These are phyloP conservation scores for Lota lota DNA, from an alignment of 2,113 vertebrate genomes.

Conservation along the genomic window DNA sequence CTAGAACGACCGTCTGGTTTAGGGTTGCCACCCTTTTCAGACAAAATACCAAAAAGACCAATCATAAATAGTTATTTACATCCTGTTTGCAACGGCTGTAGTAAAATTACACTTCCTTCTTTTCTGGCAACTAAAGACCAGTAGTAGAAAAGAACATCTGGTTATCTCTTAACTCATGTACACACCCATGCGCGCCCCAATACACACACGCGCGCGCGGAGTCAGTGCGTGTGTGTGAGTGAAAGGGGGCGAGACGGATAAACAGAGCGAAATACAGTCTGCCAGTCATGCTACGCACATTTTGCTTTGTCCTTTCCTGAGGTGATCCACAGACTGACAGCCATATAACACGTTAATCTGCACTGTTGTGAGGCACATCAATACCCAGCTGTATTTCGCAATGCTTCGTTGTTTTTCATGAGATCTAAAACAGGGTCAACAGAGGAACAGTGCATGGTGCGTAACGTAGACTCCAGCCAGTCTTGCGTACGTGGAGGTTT, in stretches of 20 bases:
- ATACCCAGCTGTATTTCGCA: slow-evolving; percentile 1
- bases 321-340: neutral
- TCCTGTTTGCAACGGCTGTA: no score
- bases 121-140: no score
- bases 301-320: neutral
- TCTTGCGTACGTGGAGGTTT: slow-evolving; percentile 55
- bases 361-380: slow-evolving; percentile 1
- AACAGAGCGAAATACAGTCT: slow-evolving; percentile 8
- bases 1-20: slow-evolving; percentile 61
- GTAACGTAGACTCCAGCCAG: slow-evolving; percentile 22
- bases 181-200: neutral
- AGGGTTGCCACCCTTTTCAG: slow-evolving; percentile 22
- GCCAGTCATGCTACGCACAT: slow-evolving; percentile 31
- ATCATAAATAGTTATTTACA: no score
- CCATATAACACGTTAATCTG: neutral
- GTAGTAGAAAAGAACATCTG: no score
- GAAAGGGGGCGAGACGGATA: neutral
- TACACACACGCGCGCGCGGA: neutral
- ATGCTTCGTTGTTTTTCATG: slow-evolving; percentile 10
- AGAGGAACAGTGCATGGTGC: slow-evolving; percentile 50
- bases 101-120: no score
- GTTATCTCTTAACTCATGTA: neutral
- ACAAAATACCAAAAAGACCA: slow-evolving; percentile 40
- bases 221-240: neutral
- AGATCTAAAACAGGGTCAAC: slow-evolving; percentile 22